A percentile compares a stretch with the other conserved stretches of the same genome.
Conservation (phyloP, 2,797 vertebrate genomes). For the Peromyscus attwateri region DNA sequence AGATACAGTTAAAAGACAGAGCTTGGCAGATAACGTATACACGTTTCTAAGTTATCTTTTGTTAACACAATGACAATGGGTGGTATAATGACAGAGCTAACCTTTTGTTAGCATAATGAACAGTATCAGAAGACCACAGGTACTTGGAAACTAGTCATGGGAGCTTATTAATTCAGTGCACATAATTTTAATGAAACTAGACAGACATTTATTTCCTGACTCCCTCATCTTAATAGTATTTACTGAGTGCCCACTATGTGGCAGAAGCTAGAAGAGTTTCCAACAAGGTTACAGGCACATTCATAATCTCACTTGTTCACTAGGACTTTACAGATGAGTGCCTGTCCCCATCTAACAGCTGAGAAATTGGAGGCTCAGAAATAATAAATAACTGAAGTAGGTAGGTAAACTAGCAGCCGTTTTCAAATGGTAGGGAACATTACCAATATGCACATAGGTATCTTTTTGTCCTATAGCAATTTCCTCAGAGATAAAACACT, state of each 20-base stretch:
- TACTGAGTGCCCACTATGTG: neutral
- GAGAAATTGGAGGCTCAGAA: slow-evolving; percentile 55
- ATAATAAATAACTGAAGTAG: slow-evolving; percentile 31
- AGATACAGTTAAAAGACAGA: slow-evolving; percentile 48
- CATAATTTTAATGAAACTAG: slow-evolving; percentile 2
- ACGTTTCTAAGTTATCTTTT: slow-evolving; percentile 27
- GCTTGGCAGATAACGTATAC: slow-evolving; percentile 12
- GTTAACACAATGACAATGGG: neutral
- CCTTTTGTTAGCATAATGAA: neutral
- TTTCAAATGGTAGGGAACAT: neutral
- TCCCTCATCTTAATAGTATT: neutral
- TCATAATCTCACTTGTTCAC: neutral
- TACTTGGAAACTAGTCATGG: neutral
- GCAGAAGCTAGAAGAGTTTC: slow-evolving; percentile 33
- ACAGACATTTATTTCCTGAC: neutral
- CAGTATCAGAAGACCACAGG: neutral
- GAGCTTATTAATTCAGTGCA: neutral
- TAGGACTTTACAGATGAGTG: slow-evolving; percentile 23
- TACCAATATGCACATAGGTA: neutral
- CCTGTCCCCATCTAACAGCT: slow-evolving; percentile 8
- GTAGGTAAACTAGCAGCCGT: neutral
- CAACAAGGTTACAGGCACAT: neutral
- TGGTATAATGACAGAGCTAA: neutral
- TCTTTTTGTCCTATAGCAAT: neutral
- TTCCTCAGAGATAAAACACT: neutral